These are phyloP conservation scores for Pissodes strobi DNA, from an alignment of 1,140 invertebrate genomes.

Conservation along the genomic window DNA sequence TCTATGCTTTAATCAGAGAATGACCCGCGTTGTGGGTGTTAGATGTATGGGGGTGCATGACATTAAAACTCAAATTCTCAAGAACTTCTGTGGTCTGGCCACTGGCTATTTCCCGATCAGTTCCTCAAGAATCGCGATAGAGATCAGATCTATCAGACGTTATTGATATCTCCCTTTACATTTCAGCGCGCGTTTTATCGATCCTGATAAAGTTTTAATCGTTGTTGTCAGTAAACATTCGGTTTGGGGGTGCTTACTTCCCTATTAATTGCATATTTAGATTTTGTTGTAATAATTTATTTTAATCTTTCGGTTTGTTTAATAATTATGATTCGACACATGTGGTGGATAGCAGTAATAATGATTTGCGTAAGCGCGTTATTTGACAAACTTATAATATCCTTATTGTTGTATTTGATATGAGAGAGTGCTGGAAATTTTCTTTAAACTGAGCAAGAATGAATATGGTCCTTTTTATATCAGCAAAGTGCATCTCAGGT, in stretches of 20 bases:
- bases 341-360: background rate
- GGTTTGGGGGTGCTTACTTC: too few species aligned
- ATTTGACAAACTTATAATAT: conserved; percentile 25
- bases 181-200: background rate
- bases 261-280: too few species aligned
- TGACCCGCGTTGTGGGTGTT: conserved; percentile 20
- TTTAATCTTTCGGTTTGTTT: too few species aligned
- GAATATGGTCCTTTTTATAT: conserved; percentile 11
- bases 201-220: background rate
- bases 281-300: too few species aligned
- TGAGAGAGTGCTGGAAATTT: background rate
- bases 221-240: too few species aligned
- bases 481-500: conserved; percentile 10
- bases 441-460: background rate
- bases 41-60: conserved; percentile 50
- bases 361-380: conserved; percentile 21
- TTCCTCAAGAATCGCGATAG: conserved; percentile 25
- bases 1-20: too few species aligned
- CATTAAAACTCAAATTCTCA: conserved; percentile 51
- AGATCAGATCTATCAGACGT: too few species aligned
- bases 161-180: background rate
- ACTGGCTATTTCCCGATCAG: conserved; percentile 50
- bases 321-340: too few species aligned
- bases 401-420: conserved; percentile 18
- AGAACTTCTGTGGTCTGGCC: conserved; percentile 44